Evolutionary conservation across 2,113 vertebrate species (phyloP), one percentile per base, ranked within the genome.

Genomic region (Turdus rufiventris): DNA sequence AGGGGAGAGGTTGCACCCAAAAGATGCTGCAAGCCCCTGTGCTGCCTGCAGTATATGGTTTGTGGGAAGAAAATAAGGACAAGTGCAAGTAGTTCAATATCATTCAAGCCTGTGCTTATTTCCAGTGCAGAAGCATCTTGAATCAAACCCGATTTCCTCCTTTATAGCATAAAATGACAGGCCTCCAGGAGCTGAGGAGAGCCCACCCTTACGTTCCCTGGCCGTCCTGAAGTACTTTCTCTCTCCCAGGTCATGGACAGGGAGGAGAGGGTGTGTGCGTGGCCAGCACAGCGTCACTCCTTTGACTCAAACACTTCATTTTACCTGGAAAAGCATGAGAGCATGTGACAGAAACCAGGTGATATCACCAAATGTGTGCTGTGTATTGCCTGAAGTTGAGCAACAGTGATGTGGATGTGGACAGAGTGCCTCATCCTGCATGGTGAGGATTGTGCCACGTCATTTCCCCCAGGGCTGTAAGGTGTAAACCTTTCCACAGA

Each of bases 1-100:
- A 26, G 8, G 14, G 42, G 16, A 79, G 26, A 0, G 2, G 50
- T 5, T 3, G 0, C 18, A 6, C 21, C 65, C 40, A n/a, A 56
- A 56, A 53, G 61, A n/a, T 67, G 48, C 57, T 94, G 73, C 66
- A 87, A 2, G 33, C 84, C 65, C 53, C 8, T 43, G 26, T n/a
- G 34, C 40, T 89, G 70, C 70, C 65, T 63, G 65, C 12, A 43
- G 50, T 45, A 6, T 0, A 3, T 21, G 24, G n/a, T 18, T 75
- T 5, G 2, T n/a, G 71, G 21, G 18, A n/a, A 67, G 29, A 51
- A 88, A 76, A 25, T 20, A 58, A 43, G 33, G 43, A 33, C 54
- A 70, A 48, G 8, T 47, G 23, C 23, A 24, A 56, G 25, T 40
- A 43, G 38, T 31, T 72, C 56, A 38, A 0, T 56, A 3, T 15